Evolutionary conservation across 2,888 invertebrate species (phyloP), one percentile per base, ranked within the genome.

Genomic region (Mythimna vitellina): DNA sequence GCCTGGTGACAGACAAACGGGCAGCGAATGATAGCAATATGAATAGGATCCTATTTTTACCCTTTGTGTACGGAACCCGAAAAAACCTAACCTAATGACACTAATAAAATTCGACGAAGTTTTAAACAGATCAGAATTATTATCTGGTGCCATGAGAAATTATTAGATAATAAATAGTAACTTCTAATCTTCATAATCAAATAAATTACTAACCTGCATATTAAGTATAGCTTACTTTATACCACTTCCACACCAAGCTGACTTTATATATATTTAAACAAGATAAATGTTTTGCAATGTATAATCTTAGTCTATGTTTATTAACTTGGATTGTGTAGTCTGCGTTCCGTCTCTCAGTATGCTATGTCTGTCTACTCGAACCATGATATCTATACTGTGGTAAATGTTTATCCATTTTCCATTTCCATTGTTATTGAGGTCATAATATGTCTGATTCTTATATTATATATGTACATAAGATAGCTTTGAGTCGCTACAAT

Each of bases 271-370:
- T 62, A 3, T 29, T 56, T 69, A 54, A 57, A 65, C 64, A 58
- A 66, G 56, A 76, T 38, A 75, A 64, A 76, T 49, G 53, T 60
- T 64, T 69, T 35, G 49, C 56, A 60, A 70, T 58, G 54, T 60
- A 17, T 65, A 64, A 63, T 53, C 49, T 25, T 20, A 14, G 35
- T 53, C 38, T 53, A 4, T 9, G 54, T 46, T 57, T 66, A 66
- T 67, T 67, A 57, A 67, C 38, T 22, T 49, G 76, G 49, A 67
- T 58, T 54, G 49, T 62, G 49, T 54, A 29, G 35, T 65, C 32
- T 67, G 60, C 65, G 57, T 76, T 60, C 56, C 35, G 14, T 38
- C 29, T 64, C 60, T 57, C 62, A 57, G 35, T 25, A 54, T 60
- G 46, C 65, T 81, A 70, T 64, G 54, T 67, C 49, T 64, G 54